Conservation (phyloP, 1,140 invertebrate species). For the Episyrphus balteatus region DNA sequence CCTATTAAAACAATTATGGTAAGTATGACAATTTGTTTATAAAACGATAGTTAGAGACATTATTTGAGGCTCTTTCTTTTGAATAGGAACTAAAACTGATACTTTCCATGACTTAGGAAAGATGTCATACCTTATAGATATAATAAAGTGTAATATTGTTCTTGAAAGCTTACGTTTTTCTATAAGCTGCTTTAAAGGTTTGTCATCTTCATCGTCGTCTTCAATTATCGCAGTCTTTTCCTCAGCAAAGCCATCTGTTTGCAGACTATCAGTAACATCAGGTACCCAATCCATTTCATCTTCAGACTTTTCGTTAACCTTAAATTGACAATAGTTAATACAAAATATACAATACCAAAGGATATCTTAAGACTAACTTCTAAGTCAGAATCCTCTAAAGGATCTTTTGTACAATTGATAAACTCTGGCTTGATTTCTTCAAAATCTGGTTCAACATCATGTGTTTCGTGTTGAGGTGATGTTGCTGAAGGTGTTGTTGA, state of each 20-base stretch:
- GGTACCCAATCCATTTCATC: too few species aligned
- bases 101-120: too few species aligned
- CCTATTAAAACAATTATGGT: too few species aligned
- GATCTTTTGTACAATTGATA: not conserved
- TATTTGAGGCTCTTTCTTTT: not conserved
- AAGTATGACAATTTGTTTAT: too few species aligned
- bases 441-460: not conserved
- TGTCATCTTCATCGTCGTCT: not conserved
- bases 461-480: not conserved
- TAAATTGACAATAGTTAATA: too few species aligned
- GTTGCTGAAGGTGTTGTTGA: not conserved
- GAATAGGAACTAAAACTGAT: not conserved
- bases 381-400: not conserved
- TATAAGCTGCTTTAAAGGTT: not conserved
- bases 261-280: not conserved
- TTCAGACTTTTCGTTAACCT: too few species aligned
- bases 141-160: too few species aligned
- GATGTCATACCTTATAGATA: too few species aligned
- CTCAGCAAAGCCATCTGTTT: not conserved
- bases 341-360: too few species aligned
- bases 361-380: not conserved
- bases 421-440: not conserved
- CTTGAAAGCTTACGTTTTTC: too few species aligned
- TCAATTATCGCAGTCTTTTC: not conserved
- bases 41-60: not conserved